Evolutionary conservation across 2,888 invertebrate species (phyloP), one percentile per base, ranked within the genome.

Genomic region (Lithophane ornitopus): DNA sequence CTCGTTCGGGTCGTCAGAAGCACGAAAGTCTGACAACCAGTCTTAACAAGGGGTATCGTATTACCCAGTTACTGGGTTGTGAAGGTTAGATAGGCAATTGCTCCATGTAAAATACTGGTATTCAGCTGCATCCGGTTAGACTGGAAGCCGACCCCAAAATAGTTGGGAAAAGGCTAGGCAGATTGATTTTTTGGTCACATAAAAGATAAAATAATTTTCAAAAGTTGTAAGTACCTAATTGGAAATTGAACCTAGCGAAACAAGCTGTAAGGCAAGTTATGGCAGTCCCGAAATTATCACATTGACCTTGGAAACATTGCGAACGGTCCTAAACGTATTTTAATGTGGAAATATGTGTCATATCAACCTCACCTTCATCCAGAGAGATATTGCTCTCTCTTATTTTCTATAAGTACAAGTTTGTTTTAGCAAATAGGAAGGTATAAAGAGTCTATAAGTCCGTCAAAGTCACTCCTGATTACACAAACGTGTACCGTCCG

Each of bases 381-480:
- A 59, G 39, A 44, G 28, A 59, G 12, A 54, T 54, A 52, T 34
- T 67, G 16, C 22, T 11, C 28, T 34, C 28, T 66, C 22, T 34
- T 11, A 54, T 34, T 9, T n/a, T 52, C 16, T 19, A 16, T 52
- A 16, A 6, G 16, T 67, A 67, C 22, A 76, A 39, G 41, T 66
- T 70, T 62, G n/a, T 70, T 62, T 75, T 63, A 65, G 52, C 28
- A 58, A 56, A 66, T 34, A 26, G 19, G 14, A 49, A 46, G 2
- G 49, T 49, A 22, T 14, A 75, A 71, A 26, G 22, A 76, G 58
- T 63, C 39, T 61, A 49, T 67, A 67, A 71, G 74, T 76, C 59
- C 46, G 28, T 74, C 78, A 74, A 82, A 82, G 80, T 85, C 78
- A 84, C 76, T 80, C 70, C 70, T 70, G 77, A 79, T 85, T 69